phyloP scores from a whole-genome alignment of 2,888 invertebrate species.

The Athalia cordata region DNA sequence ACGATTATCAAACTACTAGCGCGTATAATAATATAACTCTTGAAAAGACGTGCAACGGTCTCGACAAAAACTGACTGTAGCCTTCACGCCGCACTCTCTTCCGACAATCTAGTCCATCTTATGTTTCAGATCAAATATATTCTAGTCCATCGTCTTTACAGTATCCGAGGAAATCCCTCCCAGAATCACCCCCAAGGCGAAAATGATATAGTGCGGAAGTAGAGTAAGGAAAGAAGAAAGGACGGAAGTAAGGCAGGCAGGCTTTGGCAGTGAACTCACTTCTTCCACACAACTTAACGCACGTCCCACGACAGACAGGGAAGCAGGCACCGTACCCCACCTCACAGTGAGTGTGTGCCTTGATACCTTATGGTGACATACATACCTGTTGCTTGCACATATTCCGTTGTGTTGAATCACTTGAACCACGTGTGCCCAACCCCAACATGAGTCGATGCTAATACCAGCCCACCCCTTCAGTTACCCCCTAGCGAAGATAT shows the following conservation, averaged over 20 bases:
- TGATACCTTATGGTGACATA: slow-evolving; percentile 55
- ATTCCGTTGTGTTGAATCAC: slow-evolving; percentile 29
- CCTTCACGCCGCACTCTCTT: too few relatives aligned
- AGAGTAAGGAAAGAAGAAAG: too few relatives aligned
- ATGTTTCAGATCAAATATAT: not conserved
- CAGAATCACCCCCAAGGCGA: too few relatives aligned
- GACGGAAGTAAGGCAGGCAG: too few relatives aligned
- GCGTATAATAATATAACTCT: not conserved
- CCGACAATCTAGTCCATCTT: too few relatives aligned
- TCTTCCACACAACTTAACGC: slow-evolving; percentile 57
- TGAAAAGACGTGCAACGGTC: not conserved
- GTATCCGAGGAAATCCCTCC: slow-evolving; percentile 54
- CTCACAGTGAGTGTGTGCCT: slow-evolving; percentile 51
- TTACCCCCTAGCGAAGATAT: not conserved
- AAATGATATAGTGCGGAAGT: too few relatives aligned
- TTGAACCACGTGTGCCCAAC: slow-evolving; percentile 5
- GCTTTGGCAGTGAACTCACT: slow-evolving; percentile 60
- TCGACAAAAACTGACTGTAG: too few relatives aligned
- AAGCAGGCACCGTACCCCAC: not conserved
- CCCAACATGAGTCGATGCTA: not conserved
- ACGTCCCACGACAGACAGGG: slow-evolving; percentile 41
- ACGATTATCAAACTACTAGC: not conserved
- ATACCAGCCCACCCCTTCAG: not conserved
- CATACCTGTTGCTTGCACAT: slow-evolving; percentile 66
- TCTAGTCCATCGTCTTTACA: slow-evolving; percentile 45